phyloP scores from a whole-genome alignment of 2,797 vertebrate species.

The Myotis pilosus region DNA sequence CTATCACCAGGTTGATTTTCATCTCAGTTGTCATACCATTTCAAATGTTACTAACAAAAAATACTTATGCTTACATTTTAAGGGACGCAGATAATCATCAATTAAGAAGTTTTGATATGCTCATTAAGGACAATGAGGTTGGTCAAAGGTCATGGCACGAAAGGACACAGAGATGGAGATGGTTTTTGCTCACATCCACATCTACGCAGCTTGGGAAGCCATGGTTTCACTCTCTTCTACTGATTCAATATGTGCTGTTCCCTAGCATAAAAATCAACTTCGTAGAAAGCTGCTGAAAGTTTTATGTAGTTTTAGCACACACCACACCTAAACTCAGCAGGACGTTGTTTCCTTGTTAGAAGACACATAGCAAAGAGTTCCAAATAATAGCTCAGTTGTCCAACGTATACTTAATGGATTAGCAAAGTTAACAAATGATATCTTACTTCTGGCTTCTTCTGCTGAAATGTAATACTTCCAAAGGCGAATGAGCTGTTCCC shows the following conservation, averaged over 20 bases:
- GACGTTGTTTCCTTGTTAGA: slow-evolving; percentile 80
- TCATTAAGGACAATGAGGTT: neutral
- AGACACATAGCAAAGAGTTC: slow-evolving; percentile 76
- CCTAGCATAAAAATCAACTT: slow-evolving; percentile 77
- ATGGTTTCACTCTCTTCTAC: slow-evolving; percentile 54
- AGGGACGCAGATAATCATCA: neutral
- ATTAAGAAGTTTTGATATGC: neutral
- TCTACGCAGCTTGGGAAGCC: neutral
- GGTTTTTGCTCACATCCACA: neutral
- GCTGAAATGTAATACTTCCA: slow-evolving; percentile 81
- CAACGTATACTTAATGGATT: slow-evolving; percentile 83
- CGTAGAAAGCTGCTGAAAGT: slow-evolving; percentile 78
- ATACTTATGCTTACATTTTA: neutral
- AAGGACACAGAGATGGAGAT: neutral
- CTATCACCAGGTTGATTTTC: neutral
- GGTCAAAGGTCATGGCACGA: neutral
- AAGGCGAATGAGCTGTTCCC: slow-evolving; percentile 78
- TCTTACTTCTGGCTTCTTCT: slow-evolving; percentile 84
- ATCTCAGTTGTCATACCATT: neutral
- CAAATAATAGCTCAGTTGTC: slow-evolving; percentile 80
- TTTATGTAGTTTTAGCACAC: slow-evolving; percentile 79
- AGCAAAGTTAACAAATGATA: slow-evolving; percentile 83
- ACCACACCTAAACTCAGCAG: slow-evolving; percentile 82
- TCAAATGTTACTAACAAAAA: neutral
- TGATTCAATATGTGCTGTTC: slow-evolving; percentile 70